A percentile compares a stretch with the other conserved stretches of the same genome.
phyloP scores from a whole-genome alignment of 2,797 vertebrate species.

The Ceryle rudis region DNA sequence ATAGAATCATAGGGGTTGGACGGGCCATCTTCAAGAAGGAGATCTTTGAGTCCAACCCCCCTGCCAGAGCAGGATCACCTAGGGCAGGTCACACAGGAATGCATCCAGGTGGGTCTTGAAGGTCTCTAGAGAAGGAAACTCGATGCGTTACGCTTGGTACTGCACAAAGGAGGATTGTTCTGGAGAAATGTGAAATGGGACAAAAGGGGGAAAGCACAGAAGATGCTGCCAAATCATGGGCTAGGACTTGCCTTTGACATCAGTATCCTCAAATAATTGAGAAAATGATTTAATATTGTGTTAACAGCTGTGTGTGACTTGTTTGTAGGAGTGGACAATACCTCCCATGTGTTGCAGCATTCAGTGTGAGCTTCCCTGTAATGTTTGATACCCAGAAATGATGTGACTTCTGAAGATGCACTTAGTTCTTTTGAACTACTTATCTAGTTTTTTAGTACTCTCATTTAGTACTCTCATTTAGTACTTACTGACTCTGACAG shows the following conservation, averaged over 20 bases:
- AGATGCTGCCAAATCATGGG: not conserved
- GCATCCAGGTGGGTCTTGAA: too few relatives aligned
- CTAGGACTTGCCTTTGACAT: not conserved
- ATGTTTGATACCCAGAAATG: not conserved
- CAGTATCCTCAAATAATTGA: not conserved
- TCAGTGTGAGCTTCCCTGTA: too few relatives aligned
- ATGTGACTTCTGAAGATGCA: not conserved
- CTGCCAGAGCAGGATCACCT: too few relatives aligned
- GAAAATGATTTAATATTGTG: not conserved
- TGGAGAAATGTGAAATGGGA: not conserved
- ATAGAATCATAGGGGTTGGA: too few relatives aligned
- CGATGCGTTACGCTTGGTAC: fast-evolving
- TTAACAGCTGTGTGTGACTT: not conserved
- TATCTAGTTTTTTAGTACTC: too few relatives aligned
- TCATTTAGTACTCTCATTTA: too few relatives aligned
- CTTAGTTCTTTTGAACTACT: not conserved
- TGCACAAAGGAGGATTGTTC: not conserved
- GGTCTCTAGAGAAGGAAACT: too few relatives aligned
- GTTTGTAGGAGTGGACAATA: fast-evolving
- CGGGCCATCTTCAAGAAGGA: too few relatives aligned
- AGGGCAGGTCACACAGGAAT: too few relatives aligned
- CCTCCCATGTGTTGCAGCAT: not conserved
- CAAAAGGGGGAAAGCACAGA: not conserved
- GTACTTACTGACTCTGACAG: not conserved
- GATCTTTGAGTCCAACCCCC: too few relatives aligned